These are phyloP conservation scores for Brachypterus glaber DNA, from an alignment of 2,888 invertebrate species.

Conservation along the genomic window DNA sequence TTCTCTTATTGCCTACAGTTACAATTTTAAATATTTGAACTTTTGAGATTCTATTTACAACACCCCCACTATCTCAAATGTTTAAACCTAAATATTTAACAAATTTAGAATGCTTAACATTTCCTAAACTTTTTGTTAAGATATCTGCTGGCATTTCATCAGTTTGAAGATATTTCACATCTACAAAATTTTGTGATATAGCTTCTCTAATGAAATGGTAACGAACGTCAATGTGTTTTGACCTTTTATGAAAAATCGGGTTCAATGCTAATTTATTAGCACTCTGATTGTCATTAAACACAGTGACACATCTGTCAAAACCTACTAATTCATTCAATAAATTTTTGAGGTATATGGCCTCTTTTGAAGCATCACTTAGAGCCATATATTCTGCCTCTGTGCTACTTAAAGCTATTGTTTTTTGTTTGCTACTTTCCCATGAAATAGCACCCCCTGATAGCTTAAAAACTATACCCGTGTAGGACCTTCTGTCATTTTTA, in stretches of 20 bases:
- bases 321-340: constrained; percentile 11
- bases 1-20: no score
- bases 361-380: constrained; percentile 9
- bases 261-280: constrained; percentile 21
- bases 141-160: constrained; percentile 14
- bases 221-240: constrained; percentile 19
- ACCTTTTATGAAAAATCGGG: constrained; percentile 19
- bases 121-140: no score
- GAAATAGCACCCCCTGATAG: constrained; percentile 11
- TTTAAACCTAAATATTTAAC: constrained; percentile 8
- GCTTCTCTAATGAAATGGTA: constrained; percentile 17
- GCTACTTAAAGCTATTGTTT: constrained; percentile 12
- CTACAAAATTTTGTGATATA: constrained; percentile 10
- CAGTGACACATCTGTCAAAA: constrained; percentile 3
- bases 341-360: constrained; percentile 11
- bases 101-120: constrained; percentile 16
- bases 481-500: constrained; percentile 14
- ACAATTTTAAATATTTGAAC: no score
- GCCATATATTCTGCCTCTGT: constrained; percentile 18
- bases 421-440: constrained; percentile 17
- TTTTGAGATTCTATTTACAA: no score
- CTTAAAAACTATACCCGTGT: constrained; percentile 16
- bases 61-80: no score
- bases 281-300: constrained; percentile 19
- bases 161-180: constrained; percentile 17